Evolutionary conservation across 2,113 vertebrate species (phyloP).

Genomic region (Gallinago undulata): DNA sequence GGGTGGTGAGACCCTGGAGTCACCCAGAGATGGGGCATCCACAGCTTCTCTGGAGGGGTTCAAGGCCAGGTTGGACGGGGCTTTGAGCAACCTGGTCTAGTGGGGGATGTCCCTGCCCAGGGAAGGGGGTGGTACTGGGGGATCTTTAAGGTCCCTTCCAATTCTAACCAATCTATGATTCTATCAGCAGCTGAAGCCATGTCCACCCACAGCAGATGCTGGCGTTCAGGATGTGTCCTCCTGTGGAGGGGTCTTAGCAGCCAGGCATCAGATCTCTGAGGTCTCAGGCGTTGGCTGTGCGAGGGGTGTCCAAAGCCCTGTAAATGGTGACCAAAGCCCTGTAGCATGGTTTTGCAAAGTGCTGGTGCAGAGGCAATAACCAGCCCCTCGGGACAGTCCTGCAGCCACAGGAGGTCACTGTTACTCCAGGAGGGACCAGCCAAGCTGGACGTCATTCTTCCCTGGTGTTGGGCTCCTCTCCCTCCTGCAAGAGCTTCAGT

Average conservation of each 20-base stretch:
- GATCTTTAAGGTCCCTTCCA: no score
- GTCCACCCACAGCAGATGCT: background rate
- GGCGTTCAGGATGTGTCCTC: background rate
- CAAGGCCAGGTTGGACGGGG: no score
- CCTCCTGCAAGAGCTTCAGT: background rate
- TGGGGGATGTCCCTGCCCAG: no score
- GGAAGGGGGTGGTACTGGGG: no score
- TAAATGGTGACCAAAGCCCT: background rate
- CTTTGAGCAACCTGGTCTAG: no score
- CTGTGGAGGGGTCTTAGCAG: background rate
- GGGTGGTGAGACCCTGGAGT: no score
- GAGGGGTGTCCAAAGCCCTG: background rate
- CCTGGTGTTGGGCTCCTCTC: background rate
- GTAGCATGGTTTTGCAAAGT: fast-evolving
- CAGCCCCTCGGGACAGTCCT: background rate
- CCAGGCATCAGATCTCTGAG: background rate
- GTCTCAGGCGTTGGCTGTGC: fast-evolving
- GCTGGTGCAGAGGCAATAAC: background rate
- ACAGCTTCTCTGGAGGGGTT: no score
- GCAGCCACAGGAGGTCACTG: slow-evolving; percentile 71
- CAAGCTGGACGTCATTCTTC: background rate
- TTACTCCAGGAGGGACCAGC: slow-evolving; percentile 42
- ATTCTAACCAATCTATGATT: no score
- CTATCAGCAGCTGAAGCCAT: fast-evolving
- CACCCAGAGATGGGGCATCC: no score